These are phyloP conservation scores for Drosophila barbarae DNA, from an alignment of 2,888 invertebrate genomes.

Conservation along the genomic window DNA sequence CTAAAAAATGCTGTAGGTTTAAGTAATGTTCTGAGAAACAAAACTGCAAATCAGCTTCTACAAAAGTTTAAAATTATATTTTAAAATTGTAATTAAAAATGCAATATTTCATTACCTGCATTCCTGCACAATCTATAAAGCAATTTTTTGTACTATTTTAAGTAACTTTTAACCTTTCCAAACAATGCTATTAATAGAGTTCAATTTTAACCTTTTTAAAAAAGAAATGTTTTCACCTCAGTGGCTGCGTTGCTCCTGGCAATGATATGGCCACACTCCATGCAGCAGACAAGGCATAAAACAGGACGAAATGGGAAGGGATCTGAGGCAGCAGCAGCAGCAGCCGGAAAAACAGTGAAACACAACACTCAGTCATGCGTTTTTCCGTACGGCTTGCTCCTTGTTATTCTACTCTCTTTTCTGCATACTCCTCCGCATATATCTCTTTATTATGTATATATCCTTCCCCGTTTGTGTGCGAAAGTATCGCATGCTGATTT, in stretches of 20 bases:
- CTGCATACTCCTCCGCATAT: slow-evolving; percentile 19
- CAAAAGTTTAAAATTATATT: neutral
- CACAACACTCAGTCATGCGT: slow-evolving; percentile 60
- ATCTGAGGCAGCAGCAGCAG: neutral
- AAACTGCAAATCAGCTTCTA: too few species aligned
- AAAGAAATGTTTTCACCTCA: slow-evolving; percentile 8
- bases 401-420: slow-evolving; percentile 30
- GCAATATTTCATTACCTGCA: neutral
- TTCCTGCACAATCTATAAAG: neutral
- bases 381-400: slow-evolving; percentile 36
- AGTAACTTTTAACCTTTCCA: neutral
- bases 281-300: slow-evolving; percentile 36
- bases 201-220: slow-evolving; percentile 35
- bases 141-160: neutral
- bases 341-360: slow-evolving; percentile 18
- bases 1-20: neutral
- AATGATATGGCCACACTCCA: slow-evolving; percentile 58
- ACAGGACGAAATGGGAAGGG: neutral
- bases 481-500: slow-evolving; percentile 67
- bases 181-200: neutral
- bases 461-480: slow-evolving; percentile 15
- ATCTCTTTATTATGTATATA: slow-evolving; percentile 4
- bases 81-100: too few species aligned
- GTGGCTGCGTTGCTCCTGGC: slow-evolving; percentile 44
- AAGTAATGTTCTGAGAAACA: neutral